Evolutionary conservation across 2,113 vertebrate species (phyloP), one percentile per base, ranked within the genome.

Genomic region (Oryctolagus cuniculus): DNA sequence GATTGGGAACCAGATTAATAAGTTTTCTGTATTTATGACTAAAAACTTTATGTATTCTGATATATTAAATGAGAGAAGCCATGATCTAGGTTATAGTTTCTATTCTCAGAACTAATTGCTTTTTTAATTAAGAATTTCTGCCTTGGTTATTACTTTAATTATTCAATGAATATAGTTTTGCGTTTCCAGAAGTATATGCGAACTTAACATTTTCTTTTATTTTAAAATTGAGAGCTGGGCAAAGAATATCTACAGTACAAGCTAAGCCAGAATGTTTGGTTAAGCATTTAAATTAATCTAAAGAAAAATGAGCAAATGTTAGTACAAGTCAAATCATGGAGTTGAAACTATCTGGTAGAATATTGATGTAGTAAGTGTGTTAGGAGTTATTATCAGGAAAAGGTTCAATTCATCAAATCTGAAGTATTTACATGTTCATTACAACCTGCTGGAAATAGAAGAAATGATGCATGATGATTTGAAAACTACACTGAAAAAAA

Each of bases 71-170:
- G 87, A 36, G 70, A 77, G 2, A 82, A 96, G 75, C 15, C 44
- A 89, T 34, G 15, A 89, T 89, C 34, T 93, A 93, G 17, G 6
- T 51, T 77, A 90, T 64, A 90, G 7, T 90, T 96, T 91, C 19
- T 85, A 89, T 91, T 85, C 67, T 87, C 29, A 74, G 3, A 6
- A 64, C 72, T 91, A 77, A 96, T 91, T 96, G 70, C 34, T 64
- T 87, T 94, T 93, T 94, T 58, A 97, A 95, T 90, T 94, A 88
- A 82, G 27, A 94, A 96, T 87, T 79, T 94, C 34, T 96, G 49
- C 22, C n/a, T 93, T 92, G 12, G 3, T 53, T 91, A 79, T 69
- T 95, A 86, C 34, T 89, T 89, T 88, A 51, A 87, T 83, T 92
- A 80, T 75, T 77, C 22, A 80, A 34, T 79, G 27, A 83, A 73